Base-by-base conservation (phyloP, 2,113 vertebrate species). In the Tursiops truncatus region DNA sequence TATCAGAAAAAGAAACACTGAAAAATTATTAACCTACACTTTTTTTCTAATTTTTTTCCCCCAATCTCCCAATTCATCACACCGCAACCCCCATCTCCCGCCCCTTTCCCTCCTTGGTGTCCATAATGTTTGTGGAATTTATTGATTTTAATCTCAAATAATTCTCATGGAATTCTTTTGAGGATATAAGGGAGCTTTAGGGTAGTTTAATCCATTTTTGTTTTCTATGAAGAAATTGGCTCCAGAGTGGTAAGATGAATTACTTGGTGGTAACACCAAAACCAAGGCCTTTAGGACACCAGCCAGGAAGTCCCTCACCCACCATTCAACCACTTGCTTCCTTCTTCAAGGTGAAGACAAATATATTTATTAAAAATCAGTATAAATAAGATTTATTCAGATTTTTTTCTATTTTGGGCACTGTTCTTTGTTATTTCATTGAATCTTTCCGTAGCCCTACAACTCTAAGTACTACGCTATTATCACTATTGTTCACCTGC, bases 151-250 rank as follows among this genome's bases (percentile, higher is more conserved):
- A 93, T 68, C 60, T 91, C 73, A 65, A 56, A 86, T 58, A 56
- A 3, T 58, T 26, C 53, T 83, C 86, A 94, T 44, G 65, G 62
- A 85, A 82, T 89, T 94, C 68, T 93, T 95, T 96, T 91, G 89
- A 94, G 89, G 71, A 36, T 96, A 5, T 44, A 25, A 96, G 76
- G 28, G 41, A 91, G 33, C 11, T 93, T 95, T 62, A 77, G 73
- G 70, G 80, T 26, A 76, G 12, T 77, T 87, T 15, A 56, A 83
- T 36, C 63, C 47, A 77, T 89, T 68, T 91, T 89, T 73, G 70
- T 82, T 87, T 95, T 73, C 82, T 86, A 2, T 74, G 56, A 80
- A 93, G n/a, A 71, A 95, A 70, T 5, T 73, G 65, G 65, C 8
- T 44, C 15, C 68, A 84, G 83, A 84, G n/a, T 58, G 36, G n/a